Conservation (phyloP, 2,113 vertebrate genomes). For the Terrapene triunguis region DNA sequence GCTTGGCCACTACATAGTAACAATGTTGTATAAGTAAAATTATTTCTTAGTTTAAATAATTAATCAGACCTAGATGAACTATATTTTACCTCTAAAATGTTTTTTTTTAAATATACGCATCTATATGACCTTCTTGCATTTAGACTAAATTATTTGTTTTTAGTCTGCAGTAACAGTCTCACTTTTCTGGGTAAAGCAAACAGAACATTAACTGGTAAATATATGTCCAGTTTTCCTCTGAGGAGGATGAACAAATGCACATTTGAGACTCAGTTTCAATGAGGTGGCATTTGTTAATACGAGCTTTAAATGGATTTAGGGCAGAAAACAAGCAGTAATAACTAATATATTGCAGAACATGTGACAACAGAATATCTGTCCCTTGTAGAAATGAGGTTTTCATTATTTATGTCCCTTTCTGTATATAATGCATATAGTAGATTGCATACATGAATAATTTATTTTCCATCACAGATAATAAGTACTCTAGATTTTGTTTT, state of each 20-base stretch:
- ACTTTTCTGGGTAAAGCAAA: neutral
- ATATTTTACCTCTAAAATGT: neutral
- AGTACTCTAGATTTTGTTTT: conserved; percentile 18
- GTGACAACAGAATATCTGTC: neutral
- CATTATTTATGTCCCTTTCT: neutral
- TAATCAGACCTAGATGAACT: neutral
- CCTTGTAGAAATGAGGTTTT: conserved; percentile 36
- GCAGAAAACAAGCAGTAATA: neutral
- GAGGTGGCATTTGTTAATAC: neutral
- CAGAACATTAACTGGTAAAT: neutral
- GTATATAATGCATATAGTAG: conserved; percentile 14
- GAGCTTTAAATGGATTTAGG: neutral
- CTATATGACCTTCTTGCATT: neutral
- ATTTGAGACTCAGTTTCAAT: neutral
- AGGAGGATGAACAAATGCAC: neutral
- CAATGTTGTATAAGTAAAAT: neutral
- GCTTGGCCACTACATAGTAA: neutral
- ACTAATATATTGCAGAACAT: neutral
- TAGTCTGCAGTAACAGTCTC: neutral
- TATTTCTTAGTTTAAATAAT: neutral
- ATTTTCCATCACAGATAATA: neutral
- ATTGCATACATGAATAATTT: neutral
- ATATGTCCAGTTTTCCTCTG: neutral
- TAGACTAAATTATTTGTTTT: neutral
- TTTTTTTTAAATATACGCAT: neutral